Base-by-base conservation (phyloP, 2,113 vertebrate genomes). In the Ptilorrhoa leucosticta region DNA sequence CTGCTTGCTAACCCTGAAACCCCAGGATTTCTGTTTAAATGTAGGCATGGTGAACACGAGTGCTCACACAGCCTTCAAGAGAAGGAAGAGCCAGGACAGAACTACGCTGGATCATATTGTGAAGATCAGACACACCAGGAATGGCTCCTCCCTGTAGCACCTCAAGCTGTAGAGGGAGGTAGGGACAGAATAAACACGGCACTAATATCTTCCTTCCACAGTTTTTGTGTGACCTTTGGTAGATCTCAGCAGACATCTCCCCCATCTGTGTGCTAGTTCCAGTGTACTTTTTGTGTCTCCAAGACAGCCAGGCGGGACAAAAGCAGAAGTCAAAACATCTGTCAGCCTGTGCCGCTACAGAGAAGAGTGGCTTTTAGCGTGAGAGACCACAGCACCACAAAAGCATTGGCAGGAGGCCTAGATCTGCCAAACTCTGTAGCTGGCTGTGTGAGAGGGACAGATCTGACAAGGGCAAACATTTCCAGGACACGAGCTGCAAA, bases 401-500 rank as follows among this genome's bases (percentile, higher is more conserved):
- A 80, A 44, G 76, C 56, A 1, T 21, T 95, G 92, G 92, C 93
- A 96, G 82, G 40, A 86, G 88, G 90, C 93, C 93, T 94, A 64
- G 88, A 94, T 70, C 83, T 92, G 93, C 92, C 94, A 94, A 66
- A 39, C 53, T 83, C 73, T 72, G 53, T 69, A 61, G 73, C 84
- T 80, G 71, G 77, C 90, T 70, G 70, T 28, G 40, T 35, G 78
- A 91, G 89, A 89, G 57, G 81, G 89, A 85, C 71, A 73, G 47
- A 81, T 60, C 87, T 89, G 96, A 96, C 94, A 96, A 95, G 90
- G 90, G 88, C 92, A 93, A 83, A 90, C 44, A 53, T 22, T 86
- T 86, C 68, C 90, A 96, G 93, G 85, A 92, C 79, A 56, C 9
- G 14, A 86, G 85, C 85, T 88, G 79, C 79, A 94, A 86, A 87